Percentiles rank a stretch among this genome's conserved stretches.
Evolutionary conservation across 2,888 invertebrate genomes (phyloP).

Genomic region (Hypolimnas misippus): DNA sequence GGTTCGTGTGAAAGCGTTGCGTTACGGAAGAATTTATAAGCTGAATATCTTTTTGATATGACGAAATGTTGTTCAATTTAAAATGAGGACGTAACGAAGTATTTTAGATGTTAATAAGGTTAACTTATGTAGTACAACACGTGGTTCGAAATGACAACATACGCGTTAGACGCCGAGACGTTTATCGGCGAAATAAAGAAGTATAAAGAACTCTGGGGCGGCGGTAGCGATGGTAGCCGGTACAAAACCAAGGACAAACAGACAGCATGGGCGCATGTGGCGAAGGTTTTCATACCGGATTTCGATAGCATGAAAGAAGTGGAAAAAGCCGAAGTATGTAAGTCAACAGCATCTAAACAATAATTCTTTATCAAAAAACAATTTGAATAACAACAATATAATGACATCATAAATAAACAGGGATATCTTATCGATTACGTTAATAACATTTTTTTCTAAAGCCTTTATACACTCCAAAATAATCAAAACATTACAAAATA

Average conservation of each 20-base stretch:
- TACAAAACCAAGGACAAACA: constrained; percentile 53
- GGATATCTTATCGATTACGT: too few species aligned
- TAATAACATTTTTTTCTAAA: not conserved
- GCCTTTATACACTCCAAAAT: not conserved
- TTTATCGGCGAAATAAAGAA: constrained; percentile 71
- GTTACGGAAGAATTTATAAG: constrained; percentile 2
- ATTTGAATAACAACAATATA: not conserved
- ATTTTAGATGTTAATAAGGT: not conserved
- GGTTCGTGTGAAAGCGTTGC: constrained; percentile 16
- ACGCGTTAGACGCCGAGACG: constrained; percentile 60
- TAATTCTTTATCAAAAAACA: not conserved
- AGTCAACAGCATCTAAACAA: constrained; percentile 49
- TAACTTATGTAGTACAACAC: not conserved
- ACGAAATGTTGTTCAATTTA: constrained; percentile 3
- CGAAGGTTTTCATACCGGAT: constrained; percentile 59
- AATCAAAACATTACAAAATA: not conserved
- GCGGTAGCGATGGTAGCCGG: constrained; percentile 56
- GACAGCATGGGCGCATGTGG: constrained; percentile 63
- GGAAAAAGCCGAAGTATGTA: constrained; percentile 65
- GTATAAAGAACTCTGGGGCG: constrained; percentile 65
- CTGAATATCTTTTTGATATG: constrained; percentile 1
- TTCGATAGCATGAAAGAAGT: constrained; percentile 57
- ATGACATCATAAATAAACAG: not conserved
- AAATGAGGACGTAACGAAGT: not conserved
- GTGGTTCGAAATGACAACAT: constrained; percentile 47